phyloP scores from a whole-genome alignment of 2,888 invertebrate species.

The Cerastis rubricosa region DNA sequence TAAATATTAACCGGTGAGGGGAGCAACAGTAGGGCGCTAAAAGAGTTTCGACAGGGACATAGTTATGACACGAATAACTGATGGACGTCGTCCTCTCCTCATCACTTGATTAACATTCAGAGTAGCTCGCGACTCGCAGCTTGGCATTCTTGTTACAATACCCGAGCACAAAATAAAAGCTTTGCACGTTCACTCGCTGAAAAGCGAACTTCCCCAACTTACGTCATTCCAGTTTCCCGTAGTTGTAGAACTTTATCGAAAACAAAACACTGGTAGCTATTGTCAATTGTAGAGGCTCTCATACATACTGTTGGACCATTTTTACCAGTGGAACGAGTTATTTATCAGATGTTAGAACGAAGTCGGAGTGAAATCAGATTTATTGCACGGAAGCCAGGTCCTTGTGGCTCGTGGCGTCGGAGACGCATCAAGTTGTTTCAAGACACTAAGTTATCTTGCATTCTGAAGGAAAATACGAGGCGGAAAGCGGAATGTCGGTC shows the following conservation, averaged over 20 bases:
- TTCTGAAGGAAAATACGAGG: slow-evolving; percentile 60
- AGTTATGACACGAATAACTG: slow-evolving; percentile 87
- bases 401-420: slow-evolving; percentile 55
- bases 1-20: slow-evolving; percentile 62
- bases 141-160: slow-evolving; percentile 87
- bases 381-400: slow-evolving; percentile 66
- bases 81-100: slow-evolving; percentile 83
- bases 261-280: slow-evolving; percentile 73
- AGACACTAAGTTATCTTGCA: slow-evolving; percentile 67
- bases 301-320: slow-evolving; percentile 58
- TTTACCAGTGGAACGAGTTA: slow-evolving; percentile 59
- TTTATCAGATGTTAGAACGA: slow-evolving; percentile 71
- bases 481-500: slow-evolving; percentile 60
- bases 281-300: slow-evolving; percentile 55
- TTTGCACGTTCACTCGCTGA: slow-evolving; percentile 86
- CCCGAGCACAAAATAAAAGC: slow-evolving; percentile 87
- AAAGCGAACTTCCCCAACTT: slow-evolving; percentile 84
- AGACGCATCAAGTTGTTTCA: slow-evolving; percentile 72
- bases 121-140: slow-evolving; percentile 81
- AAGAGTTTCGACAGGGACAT: slow-evolving; percentile 81
- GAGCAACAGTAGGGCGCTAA: slow-evolving; percentile 66
- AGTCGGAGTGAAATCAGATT: slow-evolving; percentile 73
- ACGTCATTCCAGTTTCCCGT: slow-evolving; percentile 79
- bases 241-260: slow-evolving; percentile 73
- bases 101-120: slow-evolving; percentile 88